Evolutionary conservation across 92 coral and sea anemone species (phyloP).

Genomic region (Galaxea fascicularis): DNA sequence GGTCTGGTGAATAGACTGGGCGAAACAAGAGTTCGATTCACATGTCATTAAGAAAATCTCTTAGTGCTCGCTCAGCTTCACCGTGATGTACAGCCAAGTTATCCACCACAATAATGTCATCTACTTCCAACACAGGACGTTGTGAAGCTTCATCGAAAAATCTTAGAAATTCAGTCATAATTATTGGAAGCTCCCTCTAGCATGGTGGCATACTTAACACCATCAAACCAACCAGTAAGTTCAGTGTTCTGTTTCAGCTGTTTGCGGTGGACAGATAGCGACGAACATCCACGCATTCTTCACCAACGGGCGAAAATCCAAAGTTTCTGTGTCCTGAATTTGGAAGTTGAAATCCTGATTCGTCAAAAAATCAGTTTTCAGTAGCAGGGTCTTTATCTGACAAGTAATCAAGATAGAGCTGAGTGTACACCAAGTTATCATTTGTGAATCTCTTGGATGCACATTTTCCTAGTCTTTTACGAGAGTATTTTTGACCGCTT

Average conservation of each 20-base stretch:
- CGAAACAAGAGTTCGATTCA: constrained; percentile 65
- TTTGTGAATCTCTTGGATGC: constrained; percentile 49
- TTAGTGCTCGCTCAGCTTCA: constrained; percentile 61
- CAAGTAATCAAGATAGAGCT: constrained; percentile 62
- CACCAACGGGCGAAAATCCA: constrained; percentile 68
- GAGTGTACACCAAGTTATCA: constrained; percentile 68
- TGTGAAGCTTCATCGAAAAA: constrained; percentile 61
- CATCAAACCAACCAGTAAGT: constrained; percentile 69
- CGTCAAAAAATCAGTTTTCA: constrained; percentile 71
- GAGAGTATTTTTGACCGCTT: constrained; percentile 55
- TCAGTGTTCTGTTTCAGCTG: constrained; percentile 56
- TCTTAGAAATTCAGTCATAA: constrained; percentile 62
- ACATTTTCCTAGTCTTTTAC: constrained; percentile 65
- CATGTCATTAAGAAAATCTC: constrained; percentile 44
- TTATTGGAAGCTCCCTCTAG: constrained; percentile 68
- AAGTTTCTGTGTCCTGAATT: constrained; percentile 60
- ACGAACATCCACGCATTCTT: constrained; percentile 58
- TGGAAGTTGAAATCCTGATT: constrained; percentile 71
- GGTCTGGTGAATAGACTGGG: constrained; percentile 67
- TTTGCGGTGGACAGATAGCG: constrained; percentile 58
- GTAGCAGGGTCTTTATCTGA: constrained; percentile 53
- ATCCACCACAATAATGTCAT: constrained; percentile 66
- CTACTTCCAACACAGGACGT: constrained; percentile 60
- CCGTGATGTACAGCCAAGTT: constrained; percentile 72
- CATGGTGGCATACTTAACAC: constrained; percentile 64